Evolutionary conservation across 2,113 vertebrate genomes (phyloP), one percentile per base, ranked within the genome.

Genomic region (Loxodonta africana): DNA sequence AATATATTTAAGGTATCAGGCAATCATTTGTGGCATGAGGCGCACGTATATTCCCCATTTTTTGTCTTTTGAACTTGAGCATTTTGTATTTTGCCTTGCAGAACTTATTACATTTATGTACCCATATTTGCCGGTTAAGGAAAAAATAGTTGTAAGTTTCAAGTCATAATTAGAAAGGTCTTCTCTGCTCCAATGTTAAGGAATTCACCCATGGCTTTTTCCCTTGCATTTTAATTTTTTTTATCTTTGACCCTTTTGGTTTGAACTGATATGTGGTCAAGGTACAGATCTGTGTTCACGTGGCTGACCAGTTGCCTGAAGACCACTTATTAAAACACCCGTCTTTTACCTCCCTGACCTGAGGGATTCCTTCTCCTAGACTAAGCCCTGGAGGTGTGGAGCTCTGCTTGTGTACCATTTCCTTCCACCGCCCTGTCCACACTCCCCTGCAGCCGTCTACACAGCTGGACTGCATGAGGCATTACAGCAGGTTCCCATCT

Each of bases 311-410:
- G 69, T 20, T 37, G 69, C 69, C 69, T 37, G 33, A 17, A 6
- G 9, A 2, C 18, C 23, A 7, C 18, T 26, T n/a, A 17, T 2
- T 2, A 3, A 44, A 60, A 28, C 5, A 33, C 1, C 25, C 44
- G 0, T 9, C 60, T 21, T 21, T n/a, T 11, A 0, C 20, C 44
- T 0, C 7, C 3, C 37, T 9, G 71, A 21, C 60, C 10, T 1
- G 28, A 46, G 7, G 71, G 23, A 26, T 3, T 20, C 63, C 51
- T 18, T 1, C 2, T 7, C 57, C 30, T 4, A 26, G 11, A 21
- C 26, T 33, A 48, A 28, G 3, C 1, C 37, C 65, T 41, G 0
- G 4, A 0, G 0, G 41, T 0, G 44, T 25, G 8, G 8, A 20
- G 26, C 78, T 10, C 7, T 8, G 15, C 5, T 67, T 30, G 37